phyloP scores from a whole-genome alignment of 2,888 invertebrate species.

The Prosapia bicincta region DNA sequence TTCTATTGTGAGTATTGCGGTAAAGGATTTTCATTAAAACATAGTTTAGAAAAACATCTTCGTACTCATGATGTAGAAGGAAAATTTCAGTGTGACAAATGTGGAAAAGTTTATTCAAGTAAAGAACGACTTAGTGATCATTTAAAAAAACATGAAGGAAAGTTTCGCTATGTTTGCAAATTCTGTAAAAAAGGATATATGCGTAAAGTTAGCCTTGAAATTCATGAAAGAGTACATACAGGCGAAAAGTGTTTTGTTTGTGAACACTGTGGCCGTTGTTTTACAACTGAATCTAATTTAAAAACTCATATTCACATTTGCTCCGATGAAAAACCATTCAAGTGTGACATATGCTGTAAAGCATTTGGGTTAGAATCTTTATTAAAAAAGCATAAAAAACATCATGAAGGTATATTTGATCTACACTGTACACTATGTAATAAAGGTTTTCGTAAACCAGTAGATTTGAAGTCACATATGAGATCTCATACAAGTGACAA shows the following conservation, averaged over 20 bases:
- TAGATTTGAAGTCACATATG: constrained; percentile 47
- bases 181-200: constrained; percentile 40
- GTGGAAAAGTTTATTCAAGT: constrained; percentile 39
- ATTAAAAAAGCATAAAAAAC: constrained; percentile 16
- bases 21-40: constrained; percentile 37
- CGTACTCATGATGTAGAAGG: constrained; percentile 35
- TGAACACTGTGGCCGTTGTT: constrained; percentile 23
- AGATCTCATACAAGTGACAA: constrained; percentile 46
- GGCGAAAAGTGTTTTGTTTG: constrained; percentile 21
- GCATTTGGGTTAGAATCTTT: constrained; percentile 34
- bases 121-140: constrained; percentile 39
- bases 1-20: constrained; percentile 41
- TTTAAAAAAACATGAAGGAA: constrained; percentile 38
- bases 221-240: constrained; percentile 40
- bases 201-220: constrained; percentile 35
- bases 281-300: constrained; percentile 14
- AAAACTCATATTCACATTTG: constrained; percentile 20
- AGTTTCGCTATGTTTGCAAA: constrained; percentile 37
- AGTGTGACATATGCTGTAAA: constrained; percentile 47
- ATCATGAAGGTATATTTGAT: constrained; percentile 9
- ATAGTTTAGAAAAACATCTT: constrained; percentile 37
- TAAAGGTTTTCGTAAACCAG: constrained; percentile 43
- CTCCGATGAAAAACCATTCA: constrained; percentile 45
- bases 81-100: constrained; percentile 38
- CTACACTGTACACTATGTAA: constrained; percentile 13